Base-by-base conservation (phyloP, 1,140 invertebrate genomes). In the Tetragnatha versicolor region DNA sequence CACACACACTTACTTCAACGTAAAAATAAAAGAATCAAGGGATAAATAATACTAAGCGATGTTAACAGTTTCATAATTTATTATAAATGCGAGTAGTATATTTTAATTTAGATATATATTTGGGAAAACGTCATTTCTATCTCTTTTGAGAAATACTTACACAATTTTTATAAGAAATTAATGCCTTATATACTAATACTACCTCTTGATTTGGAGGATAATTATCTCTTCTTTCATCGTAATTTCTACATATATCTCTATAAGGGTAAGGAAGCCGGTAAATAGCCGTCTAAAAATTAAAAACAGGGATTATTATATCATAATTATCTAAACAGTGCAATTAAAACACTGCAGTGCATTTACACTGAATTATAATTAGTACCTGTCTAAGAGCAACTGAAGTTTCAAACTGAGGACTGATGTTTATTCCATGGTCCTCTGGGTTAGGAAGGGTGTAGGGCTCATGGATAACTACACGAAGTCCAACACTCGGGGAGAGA, bases 391-490 rank as follows among this genome's bases (percentile, higher is more conserved):
- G 58, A 1, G 82, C 83, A n/a, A 87, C 81, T 9, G 84, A 85
- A 12, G 85, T 85, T 37, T 83, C 81, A 31, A 73, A 78, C 6
- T 84, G 86, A 0, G 86, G 85, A 3, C 84, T 72, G 3, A 87
- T 80, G 31, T 84, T 84, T 29, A 87, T 81, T 0, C 86, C 87
- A 25, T 85, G 82, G 37, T 86, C 85, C 70, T 86, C 86, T 0
- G 86, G 85, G 47, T 87, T 85, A 0, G 86, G 86, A 55, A 83
- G 81, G 2, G 81, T 75, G 17, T 83, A 81, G n/a, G 84, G 80
- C 10, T 81, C 80, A 73, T 87, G 86, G 42, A 87, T 81, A 2
- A 85, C 72, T 10, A 88, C 82, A 51, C 85, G 78, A 7, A 84
- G 82, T 12, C 86, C 87, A 81, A 84, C n/a, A 79, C 58, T 69